Conservation (phyloP, 2,888 invertebrate species). For the Leuctra nigra region DNA sequence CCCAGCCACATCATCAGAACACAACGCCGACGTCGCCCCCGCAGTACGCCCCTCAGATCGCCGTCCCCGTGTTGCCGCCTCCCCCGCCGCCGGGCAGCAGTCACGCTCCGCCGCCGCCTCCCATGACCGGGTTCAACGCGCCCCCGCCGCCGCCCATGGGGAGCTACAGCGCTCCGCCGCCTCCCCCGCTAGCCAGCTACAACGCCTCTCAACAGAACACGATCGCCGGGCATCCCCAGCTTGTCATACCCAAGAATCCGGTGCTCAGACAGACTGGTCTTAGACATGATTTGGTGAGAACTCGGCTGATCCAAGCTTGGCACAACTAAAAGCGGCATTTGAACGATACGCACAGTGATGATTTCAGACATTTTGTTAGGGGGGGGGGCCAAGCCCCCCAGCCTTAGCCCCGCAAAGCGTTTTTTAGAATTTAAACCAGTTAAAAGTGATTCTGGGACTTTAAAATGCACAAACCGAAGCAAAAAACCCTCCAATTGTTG, state of each 20-base stretch:
- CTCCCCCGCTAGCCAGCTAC: slow-evolving; percentile 27
- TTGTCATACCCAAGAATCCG: slow-evolving; percentile 64
- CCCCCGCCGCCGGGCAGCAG: slow-evolving; percentile 34
- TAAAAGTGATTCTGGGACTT: too few species aligned
- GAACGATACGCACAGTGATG: too few species aligned
- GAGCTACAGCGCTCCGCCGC: slow-evolving; percentile 32
- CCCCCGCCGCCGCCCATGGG: slow-evolving; percentile 20
- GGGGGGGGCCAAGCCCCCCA: too few species aligned
- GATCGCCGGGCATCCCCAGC: slow-evolving; percentile 50
- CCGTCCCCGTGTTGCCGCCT: slow-evolving; percentile 46
- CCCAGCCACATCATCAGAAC: slow-evolving; percentile 41
- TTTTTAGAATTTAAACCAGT: too few species aligned
- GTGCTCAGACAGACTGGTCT: slow-evolving; percentile 51
- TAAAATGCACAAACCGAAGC: too few species aligned
- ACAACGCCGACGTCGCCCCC: slow-evolving; percentile 50
- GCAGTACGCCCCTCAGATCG: slow-evolving; percentile 56
- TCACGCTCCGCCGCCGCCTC: slow-evolving; percentile 35
- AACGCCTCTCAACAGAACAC: background rate
- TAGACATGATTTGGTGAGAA: slow-evolving; percentile 46
- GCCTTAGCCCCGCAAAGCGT: too few species aligned
- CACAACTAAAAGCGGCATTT: too few species aligned
- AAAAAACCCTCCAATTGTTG: too few species aligned
- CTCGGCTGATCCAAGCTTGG: background rate
- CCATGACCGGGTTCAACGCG: background rate
- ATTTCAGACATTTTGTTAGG: too few species aligned